Conservation (phyloP, 2,113 vertebrate species). For the Stigmatopora nigra region DNA sequence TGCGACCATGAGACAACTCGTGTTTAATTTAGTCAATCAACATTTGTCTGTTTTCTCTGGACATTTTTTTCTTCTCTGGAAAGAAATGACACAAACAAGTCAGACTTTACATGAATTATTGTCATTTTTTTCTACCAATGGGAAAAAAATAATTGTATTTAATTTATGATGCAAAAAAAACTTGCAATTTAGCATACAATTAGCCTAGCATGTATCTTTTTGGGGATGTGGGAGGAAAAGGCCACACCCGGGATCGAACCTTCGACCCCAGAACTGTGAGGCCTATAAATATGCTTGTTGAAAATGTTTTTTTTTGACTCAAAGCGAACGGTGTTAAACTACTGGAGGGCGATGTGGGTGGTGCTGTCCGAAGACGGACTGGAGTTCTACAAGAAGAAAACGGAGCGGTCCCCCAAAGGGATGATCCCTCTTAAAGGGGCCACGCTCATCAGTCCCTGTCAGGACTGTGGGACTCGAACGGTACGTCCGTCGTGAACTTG, state of each 20-base stretch:
- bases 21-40: neutral
- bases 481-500: slow-evolving; percentile 53
- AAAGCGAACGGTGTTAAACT: slow-evolving; percentile 86
- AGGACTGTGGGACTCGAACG: slow-evolving; percentile 84
- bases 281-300: too few species aligned
- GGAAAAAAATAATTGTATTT: too few species aligned
- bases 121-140: neutral
- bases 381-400: slow-evolving; percentile 92
- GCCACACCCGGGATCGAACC: too few species aligned
- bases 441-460: slow-evolving; percentile 77
- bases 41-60: neutral
- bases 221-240: too few species aligned
- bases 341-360: slow-evolving; percentile 91
- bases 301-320: slow-evolving; percentile 1
- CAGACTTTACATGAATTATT: neutral
- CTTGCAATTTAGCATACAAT: too few species aligned
- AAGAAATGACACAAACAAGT: neutral
- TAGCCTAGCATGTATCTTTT: too few species aligned
- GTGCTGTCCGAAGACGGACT: slow-evolving; percentile 86
- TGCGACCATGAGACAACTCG: neutral
- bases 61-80: neutral
- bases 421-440: slow-evolving; percentile 91
- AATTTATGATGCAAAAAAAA: too few species aligned
- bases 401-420: slow-evolving; percentile 84
- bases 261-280: too few species aligned